Evolutionary conservation across 2,888 invertebrate genomes (phyloP), one percentile per base, ranked within the genome.

Genomic region (Trichogramma dendrolimi): DNA sequence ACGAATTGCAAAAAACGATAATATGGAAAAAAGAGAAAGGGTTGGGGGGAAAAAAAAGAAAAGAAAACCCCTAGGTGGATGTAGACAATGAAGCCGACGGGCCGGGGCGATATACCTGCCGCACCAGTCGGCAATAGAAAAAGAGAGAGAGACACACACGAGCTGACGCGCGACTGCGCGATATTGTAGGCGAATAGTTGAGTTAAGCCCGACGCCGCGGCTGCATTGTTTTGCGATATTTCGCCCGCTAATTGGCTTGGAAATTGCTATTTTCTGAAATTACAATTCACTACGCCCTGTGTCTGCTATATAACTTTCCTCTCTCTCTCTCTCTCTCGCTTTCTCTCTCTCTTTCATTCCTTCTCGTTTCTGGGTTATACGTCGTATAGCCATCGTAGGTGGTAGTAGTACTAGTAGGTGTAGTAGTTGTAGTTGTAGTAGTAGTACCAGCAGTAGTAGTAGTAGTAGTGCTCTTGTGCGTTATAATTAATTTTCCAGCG

Each of bases 231-330:
- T 73, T 69, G 70, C 69, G 69, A 73, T 72, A 75, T 74, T 73
- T 72, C 69, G 70, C 69, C 70, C 70, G 66, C 73, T 75, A 75
- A 75, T 76, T 76, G 73, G 73, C 68, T 70, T 68, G 73, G 69
- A 72, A 73, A 75, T 75, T 70, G 67, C 70, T 67, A 71, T 73
- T 71, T 71, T 70, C 69, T 68, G 68, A 68, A 72, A 74, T 72
- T 74, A 70, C 71, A 72, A 62, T 60, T 56, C 56, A 46, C 27
- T 47, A 49, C n/a, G 48, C 27, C 27, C 27, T 27, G 27, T 27
- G 27, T 27, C 27, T 27, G 27, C 27, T 27, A 60, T 60, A 60
- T 50, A 55, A 60, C 42, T 51, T 41, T 44, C 49, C 55, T 46
- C 6, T 48, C 8, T 43, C 46, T 55, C n/a, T 55, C 57, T 47